A percentile compares a stretch with the other conserved stretches of the same genome.
Evolutionary conservation across 2,113 vertebrate species (phyloP).

Genomic region (Eulemur rufifrons): DNA sequence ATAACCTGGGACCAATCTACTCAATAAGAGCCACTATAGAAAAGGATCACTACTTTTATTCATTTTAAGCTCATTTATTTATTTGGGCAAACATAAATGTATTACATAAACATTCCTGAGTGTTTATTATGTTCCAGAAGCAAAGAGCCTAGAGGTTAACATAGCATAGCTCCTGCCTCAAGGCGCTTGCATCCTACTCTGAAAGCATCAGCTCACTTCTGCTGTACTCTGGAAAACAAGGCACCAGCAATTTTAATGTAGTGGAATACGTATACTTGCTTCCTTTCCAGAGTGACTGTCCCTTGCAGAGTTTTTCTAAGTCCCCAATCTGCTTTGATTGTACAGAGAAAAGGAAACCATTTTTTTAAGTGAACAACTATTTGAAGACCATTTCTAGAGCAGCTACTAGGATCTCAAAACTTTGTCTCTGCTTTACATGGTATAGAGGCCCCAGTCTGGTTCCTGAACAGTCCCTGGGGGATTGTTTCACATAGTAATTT

Average conservation of each 20-base stretch:
- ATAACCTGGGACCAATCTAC: neutral
- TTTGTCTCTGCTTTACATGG: neutral
- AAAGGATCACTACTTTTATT: neutral
- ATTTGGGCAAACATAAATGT: neutral
- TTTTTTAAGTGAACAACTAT: neutral
- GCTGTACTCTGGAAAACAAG: neutral
- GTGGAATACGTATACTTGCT: neutral
- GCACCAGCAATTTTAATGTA: neutral
- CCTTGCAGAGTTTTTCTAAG: neutral
- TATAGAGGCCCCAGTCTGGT: neutral
- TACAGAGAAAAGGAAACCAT: neutral
- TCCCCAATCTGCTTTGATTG: neutral
- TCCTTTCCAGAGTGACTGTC: neutral
- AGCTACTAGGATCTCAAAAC: neutral
- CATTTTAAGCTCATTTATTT: neutral
- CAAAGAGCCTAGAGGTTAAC: neutral
- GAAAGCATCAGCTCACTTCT: neutral
- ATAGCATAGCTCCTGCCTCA: too few relatives aligned
- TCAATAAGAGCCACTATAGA: neutral
- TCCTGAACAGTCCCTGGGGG: neutral
- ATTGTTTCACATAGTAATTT: neutral
- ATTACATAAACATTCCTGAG: neutral
- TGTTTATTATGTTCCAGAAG: neutral
- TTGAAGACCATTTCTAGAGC: constrained; percentile 20
- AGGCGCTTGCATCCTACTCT: neutral